Conservation (phyloP, 2,797 vertebrate genomes). For the Macropus fuliginosus region DNA sequence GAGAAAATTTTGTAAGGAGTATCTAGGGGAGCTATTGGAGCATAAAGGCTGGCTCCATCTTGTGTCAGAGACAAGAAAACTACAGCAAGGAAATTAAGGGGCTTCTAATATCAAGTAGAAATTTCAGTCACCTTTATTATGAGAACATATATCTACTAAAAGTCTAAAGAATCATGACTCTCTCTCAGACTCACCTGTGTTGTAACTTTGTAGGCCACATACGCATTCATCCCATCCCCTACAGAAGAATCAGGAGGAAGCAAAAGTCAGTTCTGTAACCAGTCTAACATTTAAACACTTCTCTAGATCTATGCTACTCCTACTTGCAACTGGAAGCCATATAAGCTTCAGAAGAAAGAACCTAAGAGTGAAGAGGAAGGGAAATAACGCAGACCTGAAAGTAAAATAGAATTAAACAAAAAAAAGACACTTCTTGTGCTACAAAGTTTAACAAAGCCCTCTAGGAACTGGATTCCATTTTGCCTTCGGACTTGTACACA, state of each 20-base stretch:
- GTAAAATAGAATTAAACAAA: not conserved
- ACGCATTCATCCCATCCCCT: conserved; percentile 99
- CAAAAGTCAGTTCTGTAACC: conserved; percentile 14
- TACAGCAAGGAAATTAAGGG: conserved; percentile 54
- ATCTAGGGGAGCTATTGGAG: not conserved
- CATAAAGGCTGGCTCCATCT: conserved; percentile 33
- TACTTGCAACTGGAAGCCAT: not conserved
- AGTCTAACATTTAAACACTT: conserved; percentile 41
- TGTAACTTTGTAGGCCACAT: conserved; percentile 97
- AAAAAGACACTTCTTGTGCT: conserved; percentile 38
- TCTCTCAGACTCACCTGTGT: conserved; percentile 90
- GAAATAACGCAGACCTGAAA: not conserved
- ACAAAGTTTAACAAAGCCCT: conserved; percentile 24
- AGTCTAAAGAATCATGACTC: not conserved
- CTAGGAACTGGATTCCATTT: conserved; percentile 51
- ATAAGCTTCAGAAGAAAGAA: not conserved
- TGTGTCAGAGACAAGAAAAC: conserved; percentile 48
- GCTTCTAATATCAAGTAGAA: not conserved
- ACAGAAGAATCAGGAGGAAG: conserved; percentile 28
- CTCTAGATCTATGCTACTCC: not conserved
- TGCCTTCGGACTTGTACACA: conserved; percentile 21
- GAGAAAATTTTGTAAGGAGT: not conserved
- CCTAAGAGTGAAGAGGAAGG: not conserved
- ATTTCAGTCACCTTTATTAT: not conserved
- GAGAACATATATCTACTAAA: not conserved